Conservation (phyloP, 2,113 vertebrate genomes). For the Mugil cephalus region DNA sequence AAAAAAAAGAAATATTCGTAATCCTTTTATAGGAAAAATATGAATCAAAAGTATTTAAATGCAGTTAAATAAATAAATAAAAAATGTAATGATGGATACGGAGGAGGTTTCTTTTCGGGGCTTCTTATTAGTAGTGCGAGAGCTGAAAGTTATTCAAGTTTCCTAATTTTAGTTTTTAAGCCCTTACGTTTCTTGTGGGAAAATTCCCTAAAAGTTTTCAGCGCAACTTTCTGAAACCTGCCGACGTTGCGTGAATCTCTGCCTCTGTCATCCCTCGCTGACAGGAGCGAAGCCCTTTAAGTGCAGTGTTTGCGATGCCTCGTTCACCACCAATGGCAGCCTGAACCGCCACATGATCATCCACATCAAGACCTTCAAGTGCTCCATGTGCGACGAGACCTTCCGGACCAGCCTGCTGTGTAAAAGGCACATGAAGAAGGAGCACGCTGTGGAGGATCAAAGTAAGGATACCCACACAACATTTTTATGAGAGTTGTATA, state of each 20-base stretch:
- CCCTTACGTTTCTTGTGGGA: background rate
- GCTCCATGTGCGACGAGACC: slow-evolving; percentile 92
- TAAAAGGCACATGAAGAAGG: slow-evolving; percentile 95
- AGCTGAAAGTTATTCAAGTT: background rate
- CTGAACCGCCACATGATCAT: slow-evolving; percentile 96
- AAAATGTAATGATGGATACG: background rate
- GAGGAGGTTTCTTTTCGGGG: background rate
- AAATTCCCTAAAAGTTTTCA: background rate
- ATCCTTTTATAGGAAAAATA: no score
- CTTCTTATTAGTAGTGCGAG: background rate
- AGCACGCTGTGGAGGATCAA: slow-evolving; percentile 87
- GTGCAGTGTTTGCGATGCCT: slow-evolving; percentile 91
- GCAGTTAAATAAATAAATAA: no score
- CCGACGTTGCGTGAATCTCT: background rate
- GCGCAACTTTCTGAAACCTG: background rate
- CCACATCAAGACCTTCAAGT: slow-evolving; percentile 95
- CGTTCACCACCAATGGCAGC: slow-evolving; percentile 98
- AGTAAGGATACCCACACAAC: slow-evolving; percentile 66
- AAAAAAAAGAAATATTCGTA: no score
- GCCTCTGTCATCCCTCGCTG: background rate
- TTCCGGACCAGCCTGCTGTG: slow-evolving; percentile 93
- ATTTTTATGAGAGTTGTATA: no score
- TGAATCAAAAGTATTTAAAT: background rate
- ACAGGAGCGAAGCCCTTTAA: slow-evolving; percentile 95
- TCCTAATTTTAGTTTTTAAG: background rate